Evolutionary conservation across 2,888 invertebrate genomes (phyloP).

Genomic region (Himalopsyche kuldschensis): DNA sequence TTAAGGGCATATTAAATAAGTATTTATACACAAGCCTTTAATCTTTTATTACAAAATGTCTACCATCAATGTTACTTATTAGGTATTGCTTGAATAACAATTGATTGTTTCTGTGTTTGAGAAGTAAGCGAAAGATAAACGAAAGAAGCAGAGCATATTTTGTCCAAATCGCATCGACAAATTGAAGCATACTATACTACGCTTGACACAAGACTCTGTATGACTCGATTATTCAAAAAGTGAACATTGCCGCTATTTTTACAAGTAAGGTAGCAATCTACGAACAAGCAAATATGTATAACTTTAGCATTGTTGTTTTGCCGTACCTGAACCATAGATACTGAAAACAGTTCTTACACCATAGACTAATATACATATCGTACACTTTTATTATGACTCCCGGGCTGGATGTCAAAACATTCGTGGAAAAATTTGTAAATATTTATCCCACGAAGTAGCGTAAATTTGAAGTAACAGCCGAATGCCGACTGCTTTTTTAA

Average conservation of each 20-base stretch:
- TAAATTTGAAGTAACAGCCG: background rate
- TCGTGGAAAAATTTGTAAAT: background rate
- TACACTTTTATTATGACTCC: background rate
- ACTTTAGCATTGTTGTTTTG: background rate
- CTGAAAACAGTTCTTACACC: no score
- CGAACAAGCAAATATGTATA: background rate
- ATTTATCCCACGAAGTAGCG: background rate
- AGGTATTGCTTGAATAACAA: no score
- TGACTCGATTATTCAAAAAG: background rate
- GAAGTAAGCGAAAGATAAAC: no score
- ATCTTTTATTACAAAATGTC: background rate
- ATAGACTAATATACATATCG: no score
- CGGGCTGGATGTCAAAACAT: background rate
- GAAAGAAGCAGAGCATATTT: no score
- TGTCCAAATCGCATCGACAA: no score
- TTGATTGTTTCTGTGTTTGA: no score
- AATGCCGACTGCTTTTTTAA: background rate
- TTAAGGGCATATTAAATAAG: background rate
- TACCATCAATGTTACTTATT: no score
- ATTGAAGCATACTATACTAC: no score
- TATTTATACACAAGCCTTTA: background rate
- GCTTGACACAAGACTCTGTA: no score
- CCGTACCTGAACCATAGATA: background rate
- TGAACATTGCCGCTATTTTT: background rate
- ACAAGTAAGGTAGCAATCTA: background rate